Conservation (phyloP, 2,888 invertebrate species). For the Agonopterix subpropinquella region DNA sequence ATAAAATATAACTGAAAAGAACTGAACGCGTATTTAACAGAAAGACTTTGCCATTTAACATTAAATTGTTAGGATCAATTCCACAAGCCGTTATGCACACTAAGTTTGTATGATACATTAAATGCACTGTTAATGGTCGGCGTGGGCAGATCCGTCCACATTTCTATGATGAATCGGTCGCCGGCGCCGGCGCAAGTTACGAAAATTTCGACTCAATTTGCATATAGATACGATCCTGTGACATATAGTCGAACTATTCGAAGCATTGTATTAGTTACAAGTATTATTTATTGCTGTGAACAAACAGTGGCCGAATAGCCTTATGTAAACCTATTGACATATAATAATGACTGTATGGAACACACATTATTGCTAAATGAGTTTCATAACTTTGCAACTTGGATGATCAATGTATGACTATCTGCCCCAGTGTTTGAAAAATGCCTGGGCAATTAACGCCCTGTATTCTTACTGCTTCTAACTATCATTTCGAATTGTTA, state of each 20-base stretch:
- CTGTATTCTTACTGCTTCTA: too few relatives aligned
- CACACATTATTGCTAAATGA: too few relatives aligned
- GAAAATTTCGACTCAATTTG: constrained; percentile 65
- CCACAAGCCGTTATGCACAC: too few relatives aligned
- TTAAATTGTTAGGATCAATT: too few relatives aligned
- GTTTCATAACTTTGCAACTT: too few relatives aligned
- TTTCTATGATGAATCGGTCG: constrained; percentile 70
- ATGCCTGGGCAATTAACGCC: too few relatives aligned
- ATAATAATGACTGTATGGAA: neutral
- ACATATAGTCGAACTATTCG: constrained; percentile 26
- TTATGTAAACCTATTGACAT: constrained; percentile 15
- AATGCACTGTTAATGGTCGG: constrained; percentile 43
- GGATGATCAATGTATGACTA: too few relatives aligned
- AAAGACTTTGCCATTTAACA: too few relatives aligned
- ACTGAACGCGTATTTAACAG: too few relatives aligned
- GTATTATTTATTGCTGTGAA: constrained; percentile 51
- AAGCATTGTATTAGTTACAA: constrained; percentile 41
- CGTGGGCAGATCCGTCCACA: constrained; percentile 70
- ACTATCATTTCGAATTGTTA: too few relatives aligned
- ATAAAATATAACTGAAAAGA: too few relatives aligned
- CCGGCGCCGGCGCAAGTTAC: constrained; percentile 52
- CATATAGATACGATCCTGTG: constrained; percentile 56
- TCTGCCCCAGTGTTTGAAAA: too few relatives aligned
- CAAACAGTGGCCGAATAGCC: constrained; percentile 21
- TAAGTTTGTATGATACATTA: constrained; percentile 32